Base-by-base conservation (phyloP, 2,888 invertebrate genomes). In the Leptopilina myrica region DNA sequence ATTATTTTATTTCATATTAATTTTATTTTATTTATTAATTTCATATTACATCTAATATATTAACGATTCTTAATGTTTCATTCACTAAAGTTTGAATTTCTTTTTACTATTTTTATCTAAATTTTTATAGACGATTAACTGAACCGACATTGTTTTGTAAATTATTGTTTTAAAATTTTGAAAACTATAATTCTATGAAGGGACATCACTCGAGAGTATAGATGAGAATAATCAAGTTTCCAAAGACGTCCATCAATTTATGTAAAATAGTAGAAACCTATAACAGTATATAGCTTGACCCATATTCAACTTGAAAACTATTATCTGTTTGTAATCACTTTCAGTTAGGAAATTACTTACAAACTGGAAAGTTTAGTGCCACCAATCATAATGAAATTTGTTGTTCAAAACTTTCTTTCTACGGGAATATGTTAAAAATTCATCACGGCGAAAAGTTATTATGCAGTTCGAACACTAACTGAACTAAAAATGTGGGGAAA, bases 311-410 rank as follows among this genome's bases (percentile, higher is more conserved):
- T 56, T 53, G 26, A 33, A 33, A 53, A 56, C 53, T n/a, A 73
- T 56, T 56, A 56, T 56, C 33, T 53, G 9, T 73, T 56, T 33
- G 53, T 56, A 33, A 73, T 73, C 73, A 56, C 73, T 73, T 73
- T 14, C 7, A 56, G 33, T 56, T 56, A n/a, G 73, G 33, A 26
- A 73, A 56, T 73, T 56, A 73, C 73, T 56, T 56, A 33, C 1
- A 56, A 69, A 69, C 69, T 69, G 26, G 14, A 33, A 49, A 73
- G 73, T 56, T 14, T 56, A 56, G 1, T 33, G 53, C 9, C n/a
- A 73, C 5, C 14, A 20, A 56, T 73, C 33, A 73, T 26, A 8
- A 33, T 56, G 56, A 56, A 40, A 56, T 73, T 67, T 20, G 15
- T 46, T 11, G n/a, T 20, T 12, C 20, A 20, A 11, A 73, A 56